A percentile compares a stretch with the other conserved stretches of the same genome.
Evolutionary conservation across 2,888 invertebrate genomes (phyloP).

Genomic region (Epirrhoe tristata): DNA sequence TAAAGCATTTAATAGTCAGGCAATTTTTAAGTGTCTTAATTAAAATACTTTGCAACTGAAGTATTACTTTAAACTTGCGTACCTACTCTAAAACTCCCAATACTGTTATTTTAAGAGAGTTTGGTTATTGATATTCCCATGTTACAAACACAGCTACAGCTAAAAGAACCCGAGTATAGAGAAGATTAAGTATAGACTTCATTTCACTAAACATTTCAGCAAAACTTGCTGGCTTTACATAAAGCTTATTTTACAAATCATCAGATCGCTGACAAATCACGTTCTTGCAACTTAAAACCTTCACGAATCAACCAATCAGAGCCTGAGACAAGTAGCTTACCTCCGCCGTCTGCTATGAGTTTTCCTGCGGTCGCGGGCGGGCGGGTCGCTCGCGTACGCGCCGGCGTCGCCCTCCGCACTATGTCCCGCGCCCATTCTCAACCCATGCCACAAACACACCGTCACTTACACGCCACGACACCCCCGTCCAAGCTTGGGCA

Average conservation of each 20-base stretch:
- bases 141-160: too few species aligned
- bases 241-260: background rate
- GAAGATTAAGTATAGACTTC: too few species aligned
- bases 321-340: constrained; percentile 46
- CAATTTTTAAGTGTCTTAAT: background rate
- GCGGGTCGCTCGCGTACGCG: constrained; percentile 81
- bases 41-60: background rate
- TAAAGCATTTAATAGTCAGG: background rate
- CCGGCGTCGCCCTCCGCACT: constrained; percentile 81
- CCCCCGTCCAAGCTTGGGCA: constrained; percentile 52
- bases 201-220: too few species aligned
- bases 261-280: background rate
- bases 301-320: constrained; percentile 1
- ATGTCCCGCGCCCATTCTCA: constrained; percentile 82
- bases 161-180: too few species aligned
- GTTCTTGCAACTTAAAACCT: background rate
- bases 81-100: too few species aligned
- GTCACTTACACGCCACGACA: constrained; percentile 71
- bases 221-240: too few species aligned
- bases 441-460: constrained; percentile 80
- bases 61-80: too few species aligned
- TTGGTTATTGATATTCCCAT: too few species aligned
- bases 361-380: constrained; percentile 75
- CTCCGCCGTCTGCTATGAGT: constrained; percentile 75
- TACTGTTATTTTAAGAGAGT: too few species aligned